Base-by-base conservation (phyloP, 2,113 vertebrate genomes). In the Ciconia maguari region DNA sequence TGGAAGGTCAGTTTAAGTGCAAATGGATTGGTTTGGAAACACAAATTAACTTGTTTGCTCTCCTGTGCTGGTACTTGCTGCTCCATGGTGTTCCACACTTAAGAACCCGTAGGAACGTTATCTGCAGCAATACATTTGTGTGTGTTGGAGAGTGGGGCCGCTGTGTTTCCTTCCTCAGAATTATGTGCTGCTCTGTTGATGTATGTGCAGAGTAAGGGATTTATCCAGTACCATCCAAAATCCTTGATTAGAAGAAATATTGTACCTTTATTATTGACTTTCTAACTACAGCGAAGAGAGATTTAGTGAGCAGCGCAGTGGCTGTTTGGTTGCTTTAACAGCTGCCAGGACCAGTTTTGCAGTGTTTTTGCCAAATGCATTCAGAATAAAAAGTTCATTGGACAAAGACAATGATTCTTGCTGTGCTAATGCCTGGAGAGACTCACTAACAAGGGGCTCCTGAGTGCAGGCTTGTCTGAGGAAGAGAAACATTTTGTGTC, bases 341-440 rank as follows among this genome's bases (percentile, higher is more conserved):
- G 51, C 58, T 94, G 26, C 76, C 74, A 71, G 38, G 71, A 76
- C 66, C 16, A 29, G 4, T 72, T 94, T 69, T 94, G 66, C 79
- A 52, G 54, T 52, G 83, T 36, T 94, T 97, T 72, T 96, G 78
- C 85, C 93, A 95, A 96, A 80, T 74, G 42, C 19, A 65, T 91
- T 94, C 83, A 69, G 36, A 52, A 82, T 80, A 79, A 76, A 66
- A 93, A 90, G 88, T 91, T 96, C 60, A 87, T 54, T 96, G 57
- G 90, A 58, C 89, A 96, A 94, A 57, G 61, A 94, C 29, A 96
- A 91, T 91, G 82, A 57, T 93, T 97, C 52, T 94, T 86, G 72
- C 46, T 91, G 65, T 55, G 57, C 61, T 92, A 34, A 48, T 94
- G 91, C 58, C 64, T 80, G 57, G 32, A 79, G 62, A 96, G 42